phyloP scores from a whole-genome alignment of 1,140 invertebrate species.

The Ips nitidus region DNA sequence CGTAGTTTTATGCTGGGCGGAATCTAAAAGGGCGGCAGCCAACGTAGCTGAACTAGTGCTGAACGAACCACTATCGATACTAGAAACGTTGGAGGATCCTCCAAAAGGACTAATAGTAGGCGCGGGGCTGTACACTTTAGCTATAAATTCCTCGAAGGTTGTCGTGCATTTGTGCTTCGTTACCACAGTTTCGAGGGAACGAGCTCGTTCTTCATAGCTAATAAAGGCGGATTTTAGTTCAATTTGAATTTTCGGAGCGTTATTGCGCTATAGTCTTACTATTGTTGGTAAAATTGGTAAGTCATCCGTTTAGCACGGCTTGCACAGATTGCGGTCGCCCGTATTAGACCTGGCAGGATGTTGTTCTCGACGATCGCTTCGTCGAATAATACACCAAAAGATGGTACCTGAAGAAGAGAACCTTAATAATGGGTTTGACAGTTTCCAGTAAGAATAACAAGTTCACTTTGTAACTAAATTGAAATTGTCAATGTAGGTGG shows the following conservation, averaged over 20 bases:
- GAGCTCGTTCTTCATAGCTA: constrained; percentile 89
- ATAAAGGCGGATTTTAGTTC: constrained; percentile 30
- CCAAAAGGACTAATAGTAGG: constrained; percentile 58
- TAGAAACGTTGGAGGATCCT: constrained; percentile 38
- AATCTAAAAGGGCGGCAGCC: constrained; percentile 58
- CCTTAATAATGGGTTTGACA: not conserved
- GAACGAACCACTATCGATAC: constrained; percentile 36
- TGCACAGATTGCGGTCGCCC: constrained; percentile 89
- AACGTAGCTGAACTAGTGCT: constrained; percentile 51
- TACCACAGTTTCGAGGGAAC: constrained; percentile 85
- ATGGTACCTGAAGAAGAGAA: constrained; percentile 68
- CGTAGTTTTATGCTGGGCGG: constrained; percentile 46
- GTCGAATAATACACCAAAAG: constrained; percentile 95
- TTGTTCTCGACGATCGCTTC: constrained; percentile 86
- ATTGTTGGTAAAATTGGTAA: constrained; percentile 88
- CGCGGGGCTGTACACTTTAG: constrained; percentile 80
- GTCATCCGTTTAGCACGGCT: constrained; percentile 87
- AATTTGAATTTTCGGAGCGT: not conserved
- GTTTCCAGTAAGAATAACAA: no score
- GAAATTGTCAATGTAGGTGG: no score
- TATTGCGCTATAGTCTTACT: constrained; percentile 60
- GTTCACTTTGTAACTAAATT: no score
- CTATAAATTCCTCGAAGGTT: constrained; percentile 91
- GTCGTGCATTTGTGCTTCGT: constrained; percentile 83
- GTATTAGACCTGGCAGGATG: constrained; percentile 83